Evolutionary conservation across 2,888 invertebrate species (phyloP).

Genomic region (Melolontha melolontha): DNA sequence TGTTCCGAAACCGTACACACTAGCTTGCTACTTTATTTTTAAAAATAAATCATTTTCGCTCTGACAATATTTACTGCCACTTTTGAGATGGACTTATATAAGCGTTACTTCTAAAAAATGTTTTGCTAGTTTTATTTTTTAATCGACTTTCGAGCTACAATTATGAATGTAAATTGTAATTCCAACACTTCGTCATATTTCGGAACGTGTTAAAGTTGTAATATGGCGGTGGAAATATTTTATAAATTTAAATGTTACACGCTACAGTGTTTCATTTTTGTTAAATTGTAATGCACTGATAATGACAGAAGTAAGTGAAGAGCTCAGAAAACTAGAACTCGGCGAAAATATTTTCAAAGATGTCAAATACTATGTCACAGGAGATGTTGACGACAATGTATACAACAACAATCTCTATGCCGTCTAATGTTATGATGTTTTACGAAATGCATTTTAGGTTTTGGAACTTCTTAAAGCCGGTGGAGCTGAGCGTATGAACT

Average conservation of each 20-base stretch:
- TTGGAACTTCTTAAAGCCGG: constrained; percentile 83
- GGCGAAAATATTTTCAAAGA: constrained; percentile 80
- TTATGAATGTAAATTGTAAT: too few relatives aligned
- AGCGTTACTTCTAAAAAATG: too few relatives aligned
- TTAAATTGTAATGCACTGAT: constrained; percentile 34
- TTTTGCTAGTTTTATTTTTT: too few relatives aligned
- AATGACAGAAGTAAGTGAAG: constrained; percentile 66
- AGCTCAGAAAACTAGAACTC: constrained; percentile 64
- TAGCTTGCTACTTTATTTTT: too few relatives aligned
- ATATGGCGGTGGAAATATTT: constrained; percentile 36
- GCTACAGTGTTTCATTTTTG: constrained; percentile 7
- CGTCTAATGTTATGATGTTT: too few relatives aligned
- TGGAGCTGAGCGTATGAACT: constrained; percentile 89
- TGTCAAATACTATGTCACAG: constrained; percentile 86
- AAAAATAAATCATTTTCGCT: too few relatives aligned
- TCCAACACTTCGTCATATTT: neutral
- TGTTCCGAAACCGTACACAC: too few relatives aligned
- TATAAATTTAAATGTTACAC: constrained; percentile 33
- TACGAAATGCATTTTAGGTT: constrained; percentile 70
- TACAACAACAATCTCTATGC: too few relatives aligned
- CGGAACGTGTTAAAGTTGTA: constrained; percentile 23
- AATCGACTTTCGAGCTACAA: too few relatives aligned
- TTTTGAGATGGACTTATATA: too few relatives aligned
- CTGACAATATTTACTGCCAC: too few relatives aligned
- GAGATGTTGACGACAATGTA: constrained; percentile 81